Base-by-base conservation (phyloP, 2,888 invertebrate genomes). In the Polymixis flavicincta region DNA sequence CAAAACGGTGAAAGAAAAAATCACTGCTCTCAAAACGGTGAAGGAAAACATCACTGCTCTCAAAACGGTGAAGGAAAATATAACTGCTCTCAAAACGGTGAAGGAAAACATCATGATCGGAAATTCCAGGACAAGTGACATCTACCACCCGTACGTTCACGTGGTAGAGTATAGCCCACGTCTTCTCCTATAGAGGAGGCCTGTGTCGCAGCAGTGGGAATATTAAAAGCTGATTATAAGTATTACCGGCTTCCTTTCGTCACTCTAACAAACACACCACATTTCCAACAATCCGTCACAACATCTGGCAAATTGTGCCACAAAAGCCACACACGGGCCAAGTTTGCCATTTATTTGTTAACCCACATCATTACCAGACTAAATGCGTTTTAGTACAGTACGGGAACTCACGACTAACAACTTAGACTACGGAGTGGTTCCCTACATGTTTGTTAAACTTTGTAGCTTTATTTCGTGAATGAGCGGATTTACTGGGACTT, bases 301-400 rank as follows among this genome's bases (percentile, higher is more conserved):
- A 55, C 50, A 54, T 74, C 75, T 67, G 28, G 28, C 45, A 45
- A 60, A 78, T 19, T 25, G 28, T 50, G 57, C 54, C 57, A 55
- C 71, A 83, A 71, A 76, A 59, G 52, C 61, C 71, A 50, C 69
- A 48, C 17, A 54, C 17, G 3, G 25, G 14, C 4, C 3, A 48
- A 64, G 48, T 84, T 71, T 72, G 54, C 32, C 67, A 71, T 64
- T 64, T 71, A 84, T 65, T 84, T 72, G 67, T n/a, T 50, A 50
- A 55, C 67, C 84, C 64, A 79, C 72, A 60, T 83, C 84, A 80
- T 79, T 68, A 59, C 50, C n/a, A 45, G 42, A 65, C 80, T 68
- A 60, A 71, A 67, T 59, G 28, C 50, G 32, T 66, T 71, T 79
- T 37, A 65, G 28, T 71, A 37, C 2, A 32, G 25, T 19, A 25